Evolutionary conservation across 1,140 invertebrate genomes (phyloP).

Genomic region (Calycopis cecrops): DNA sequence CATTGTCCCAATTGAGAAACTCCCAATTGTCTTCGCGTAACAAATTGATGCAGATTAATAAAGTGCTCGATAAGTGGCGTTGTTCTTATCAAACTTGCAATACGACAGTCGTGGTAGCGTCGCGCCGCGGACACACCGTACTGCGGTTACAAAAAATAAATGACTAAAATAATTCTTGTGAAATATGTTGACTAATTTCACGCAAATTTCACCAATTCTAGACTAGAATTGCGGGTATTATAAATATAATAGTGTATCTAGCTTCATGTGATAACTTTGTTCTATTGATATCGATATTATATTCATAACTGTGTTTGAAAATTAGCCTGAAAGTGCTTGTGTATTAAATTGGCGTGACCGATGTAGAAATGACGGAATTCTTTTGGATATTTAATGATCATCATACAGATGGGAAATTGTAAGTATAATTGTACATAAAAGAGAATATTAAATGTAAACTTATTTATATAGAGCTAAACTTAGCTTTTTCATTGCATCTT

Average conservation of each 20-base stretch:
- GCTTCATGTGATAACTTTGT: background rate
- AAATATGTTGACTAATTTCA: background rate
- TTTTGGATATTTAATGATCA: slow-evolving; percentile 43
- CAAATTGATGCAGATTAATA: slow-evolving; percentile 69
- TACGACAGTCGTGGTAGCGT: slow-evolving; percentile 43
- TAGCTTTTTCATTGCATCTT: too few relatives aligned
- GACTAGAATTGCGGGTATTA: too few relatives aligned
- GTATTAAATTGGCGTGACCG: slow-evolving; percentile 32
- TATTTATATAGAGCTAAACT: too few relatives aligned
- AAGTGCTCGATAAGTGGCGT: slow-evolving; percentile 58
- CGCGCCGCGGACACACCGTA: slow-evolving; percentile 33
- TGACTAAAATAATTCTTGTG: slow-evolving; percentile 1
- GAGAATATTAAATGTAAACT: background rate
- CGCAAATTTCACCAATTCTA: too few relatives aligned
- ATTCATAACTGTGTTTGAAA: slow-evolving; percentile 14
- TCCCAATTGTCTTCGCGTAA: slow-evolving; percentile 55
- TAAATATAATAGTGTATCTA: background rate
- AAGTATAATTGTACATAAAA: slow-evolving; percentile 31
- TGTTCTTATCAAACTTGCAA: slow-evolving; percentile 58
- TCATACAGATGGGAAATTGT: slow-evolving; percentile 62
- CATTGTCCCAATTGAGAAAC: slow-evolving; percentile 13
- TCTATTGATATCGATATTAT: too few relatives aligned
- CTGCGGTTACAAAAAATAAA: slow-evolving; percentile 12
- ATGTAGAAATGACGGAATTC: slow-evolving; percentile 39
- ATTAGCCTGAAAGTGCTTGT: slow-evolving; percentile 19